A percentile compares a stretch with the other conserved stretches of the same genome.
Conservation (phyloP, 2,797 vertebrate genomes). For the Cirrhinus mrigala region DNA sequence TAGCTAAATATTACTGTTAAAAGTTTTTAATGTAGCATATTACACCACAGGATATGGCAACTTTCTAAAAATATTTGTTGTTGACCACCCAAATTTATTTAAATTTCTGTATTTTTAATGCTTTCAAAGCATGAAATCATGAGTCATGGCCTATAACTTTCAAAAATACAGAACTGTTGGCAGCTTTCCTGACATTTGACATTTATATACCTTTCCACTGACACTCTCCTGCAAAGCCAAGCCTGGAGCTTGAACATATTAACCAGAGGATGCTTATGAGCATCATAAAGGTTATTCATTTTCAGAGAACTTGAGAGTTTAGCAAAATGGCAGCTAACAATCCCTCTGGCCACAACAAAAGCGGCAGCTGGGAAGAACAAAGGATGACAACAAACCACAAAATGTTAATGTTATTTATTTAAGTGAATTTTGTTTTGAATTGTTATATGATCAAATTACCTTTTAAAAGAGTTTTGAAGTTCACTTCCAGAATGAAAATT, state of each 20-base stretch:
- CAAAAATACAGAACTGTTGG: neutral
- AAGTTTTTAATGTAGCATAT: neutral
- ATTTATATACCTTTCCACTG: neutral
- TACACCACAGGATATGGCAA: neutral
- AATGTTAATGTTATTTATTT: neutral
- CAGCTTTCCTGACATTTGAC: conserved; percentile 17
- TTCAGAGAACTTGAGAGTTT: neutral
- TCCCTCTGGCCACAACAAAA: neutral
- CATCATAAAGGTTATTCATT: conserved; percentile 20
- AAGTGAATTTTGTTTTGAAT: neutral
- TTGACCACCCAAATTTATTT: neutral
- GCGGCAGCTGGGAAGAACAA: neutral
- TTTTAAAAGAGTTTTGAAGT: neutral
- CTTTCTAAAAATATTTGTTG: neutral
- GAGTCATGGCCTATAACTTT: neutral
- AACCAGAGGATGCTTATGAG: neutral
- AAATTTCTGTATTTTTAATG: conserved; percentile 8
- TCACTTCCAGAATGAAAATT: no score
- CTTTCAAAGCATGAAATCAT: neutral
- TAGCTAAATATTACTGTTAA: neutral
- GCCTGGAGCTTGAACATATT: conserved; percentile 3
- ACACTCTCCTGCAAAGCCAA: neutral
- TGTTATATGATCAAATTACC: neutral
- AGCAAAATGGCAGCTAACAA: neutral
- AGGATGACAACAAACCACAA: neutral